Evolutionary conservation across 1,140 invertebrate species (phyloP).

Genomic region (Melanaphis sacchari): DNA sequence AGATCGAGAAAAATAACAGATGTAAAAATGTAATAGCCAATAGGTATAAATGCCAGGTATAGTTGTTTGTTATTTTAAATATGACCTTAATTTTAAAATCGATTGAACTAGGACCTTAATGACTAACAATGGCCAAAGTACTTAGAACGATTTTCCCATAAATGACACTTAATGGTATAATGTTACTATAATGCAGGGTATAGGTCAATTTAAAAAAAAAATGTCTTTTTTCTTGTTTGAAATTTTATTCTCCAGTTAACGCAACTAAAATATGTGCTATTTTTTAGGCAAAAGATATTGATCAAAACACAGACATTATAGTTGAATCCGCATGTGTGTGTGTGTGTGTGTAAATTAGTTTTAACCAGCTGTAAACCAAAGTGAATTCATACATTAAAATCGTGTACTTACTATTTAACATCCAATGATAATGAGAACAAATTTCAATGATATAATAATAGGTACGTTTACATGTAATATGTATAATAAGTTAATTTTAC

Average conservation of each 20-base stretch:
- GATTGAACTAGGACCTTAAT: not conserved
- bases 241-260: not conserved
- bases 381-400: not conserved
- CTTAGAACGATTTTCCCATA: not conserved
- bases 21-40: too few relatives aligned
- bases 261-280: not conserved
- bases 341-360: not conserved
- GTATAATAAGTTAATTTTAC: not conserved
- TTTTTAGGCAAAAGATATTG: not conserved
- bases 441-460: not conserved
- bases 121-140: not conserved
- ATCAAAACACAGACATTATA: not conserved
- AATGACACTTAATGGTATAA: not conserved
- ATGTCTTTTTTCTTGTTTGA: too few relatives aligned
- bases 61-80: not conserved
- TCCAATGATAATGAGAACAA: not conserved
- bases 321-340: too few relatives aligned
- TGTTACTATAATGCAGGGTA: not conserved
- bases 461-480: not conserved
- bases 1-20: not conserved
- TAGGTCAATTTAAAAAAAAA: too few relatives aligned
- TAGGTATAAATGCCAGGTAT: not conserved
- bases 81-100: not conserved
- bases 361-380: not conserved
- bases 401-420: not conserved